Percentiles rank a stretch among this genome's conserved stretches.
Evolutionary conservation across 1,140 invertebrate species (phyloP).

Genomic region (Sycophila sp.): DNA sequence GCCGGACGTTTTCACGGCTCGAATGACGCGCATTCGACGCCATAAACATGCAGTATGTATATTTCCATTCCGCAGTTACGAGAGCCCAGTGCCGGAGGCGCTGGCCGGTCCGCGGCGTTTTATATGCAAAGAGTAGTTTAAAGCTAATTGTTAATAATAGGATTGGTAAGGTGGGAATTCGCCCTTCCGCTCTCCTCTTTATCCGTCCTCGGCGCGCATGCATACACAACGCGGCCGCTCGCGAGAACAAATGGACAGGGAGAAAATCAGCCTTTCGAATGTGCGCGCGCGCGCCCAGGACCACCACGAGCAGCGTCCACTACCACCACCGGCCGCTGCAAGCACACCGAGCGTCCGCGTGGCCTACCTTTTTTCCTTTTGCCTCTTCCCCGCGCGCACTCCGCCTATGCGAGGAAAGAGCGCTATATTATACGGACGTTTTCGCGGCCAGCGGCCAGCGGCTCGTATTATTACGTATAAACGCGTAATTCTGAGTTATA

Average conservation of each 20-base stretch:
- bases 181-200: conserved; percentile 34
- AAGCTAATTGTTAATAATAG: conserved; percentile 68
- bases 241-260: too few species aligned
- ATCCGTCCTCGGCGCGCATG: conserved; percentile 13
- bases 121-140: conserved; percentile 68
- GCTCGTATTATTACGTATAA: conserved; percentile 61
- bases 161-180: conserved; percentile 68
- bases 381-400: conserved; percentile 36
- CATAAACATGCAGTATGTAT: conserved; percentile 65
- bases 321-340: too few species aligned
- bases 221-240: not conserved
- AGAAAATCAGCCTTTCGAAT: too few species aligned
- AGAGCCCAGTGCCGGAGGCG: conserved; percentile 56
- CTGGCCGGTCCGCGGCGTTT: conserved; percentile 60
- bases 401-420: conserved; percentile 43
- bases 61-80: conserved; percentile 66
- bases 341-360: too few species aligned
- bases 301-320: too few species aligned
- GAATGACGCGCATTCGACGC: conserved; percentile 43
- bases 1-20: conserved; percentile 44
- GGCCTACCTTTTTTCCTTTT: conserved; percentile 40
- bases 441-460: conserved; percentile 19
- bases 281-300: too few species aligned
- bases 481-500: conserved; percentile 66
- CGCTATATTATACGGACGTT: conserved; percentile 39